Conservation (phyloP, 2,113 vertebrate species). For the Solea senegalensis region DNA sequence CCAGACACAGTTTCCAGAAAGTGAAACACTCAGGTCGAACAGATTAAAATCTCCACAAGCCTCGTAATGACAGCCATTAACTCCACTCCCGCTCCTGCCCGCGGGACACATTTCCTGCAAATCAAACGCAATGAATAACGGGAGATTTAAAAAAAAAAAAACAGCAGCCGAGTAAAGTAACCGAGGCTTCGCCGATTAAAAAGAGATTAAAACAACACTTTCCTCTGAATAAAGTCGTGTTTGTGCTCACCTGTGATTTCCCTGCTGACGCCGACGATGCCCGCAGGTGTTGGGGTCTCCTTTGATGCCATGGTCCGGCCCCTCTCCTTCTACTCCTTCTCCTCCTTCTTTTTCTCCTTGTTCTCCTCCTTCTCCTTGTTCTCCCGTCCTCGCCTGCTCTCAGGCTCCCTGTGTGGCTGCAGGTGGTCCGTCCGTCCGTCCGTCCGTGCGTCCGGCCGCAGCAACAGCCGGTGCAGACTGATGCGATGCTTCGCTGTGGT, state of each 20-base stretch:
- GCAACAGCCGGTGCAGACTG: constrained; percentile 50
- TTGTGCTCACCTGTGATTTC: constrained; percentile 80
- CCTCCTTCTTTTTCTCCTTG: neutral
- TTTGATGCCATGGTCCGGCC: constrained; percentile 76
- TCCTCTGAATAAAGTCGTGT: neutral
- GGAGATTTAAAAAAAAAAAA: too few relatives aligned
- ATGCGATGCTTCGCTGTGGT: constrained; percentile 55
- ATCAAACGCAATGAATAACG: too few relatives aligned
- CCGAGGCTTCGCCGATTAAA: neutral
- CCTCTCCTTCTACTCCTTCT: constrained; percentile 1
- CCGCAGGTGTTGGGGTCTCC: constrained; percentile 60
- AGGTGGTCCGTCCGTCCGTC: constrained; percentile 6
- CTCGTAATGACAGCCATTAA: too few relatives aligned
- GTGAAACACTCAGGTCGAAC: neutral
- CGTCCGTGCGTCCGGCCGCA: constrained; percentile 19
- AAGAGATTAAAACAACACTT: neutral
- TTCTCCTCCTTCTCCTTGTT: constrained; percentile 12
- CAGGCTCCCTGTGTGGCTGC: constrained; percentile 25
- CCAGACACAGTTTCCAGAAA: neutral
- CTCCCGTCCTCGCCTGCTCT: neutral
- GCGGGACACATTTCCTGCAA: too few relatives aligned
- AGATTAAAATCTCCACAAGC: neutral
- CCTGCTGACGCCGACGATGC: constrained; percentile 75
- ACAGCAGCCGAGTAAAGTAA: neutral
- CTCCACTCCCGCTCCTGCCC: too few relatives aligned